Conservation (phyloP, 1,140 invertebrate species). For the Ericerus pela region DNA sequence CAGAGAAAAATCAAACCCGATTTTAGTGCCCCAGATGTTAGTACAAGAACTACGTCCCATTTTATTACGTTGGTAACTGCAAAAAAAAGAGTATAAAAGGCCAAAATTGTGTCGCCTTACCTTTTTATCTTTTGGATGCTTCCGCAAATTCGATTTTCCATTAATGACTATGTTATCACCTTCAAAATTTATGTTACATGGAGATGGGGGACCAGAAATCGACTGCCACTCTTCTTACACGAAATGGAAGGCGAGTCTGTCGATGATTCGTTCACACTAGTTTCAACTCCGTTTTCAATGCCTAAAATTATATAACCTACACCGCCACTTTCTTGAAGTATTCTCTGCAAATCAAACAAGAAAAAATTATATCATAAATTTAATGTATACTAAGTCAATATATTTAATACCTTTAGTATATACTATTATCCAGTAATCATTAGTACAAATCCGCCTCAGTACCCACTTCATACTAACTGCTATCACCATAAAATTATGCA, state of each 20-base stretch:
- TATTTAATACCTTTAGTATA: too few species aligned
- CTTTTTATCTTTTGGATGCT: conserved; percentile 43
- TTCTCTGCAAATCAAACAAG: background rate
- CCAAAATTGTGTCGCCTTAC: too few species aligned
- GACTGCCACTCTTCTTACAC: conserved; percentile 34
- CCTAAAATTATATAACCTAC: background rate
- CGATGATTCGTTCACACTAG: conserved; percentile 41
- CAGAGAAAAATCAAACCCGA: too few species aligned
- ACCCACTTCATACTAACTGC: too few species aligned
- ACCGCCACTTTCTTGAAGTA: conserved; percentile 1
- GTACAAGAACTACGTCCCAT: too few species aligned
- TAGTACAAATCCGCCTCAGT: too few species aligned
- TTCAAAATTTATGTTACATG: conserved; percentile 65
- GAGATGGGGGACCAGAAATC: conserved; percentile 32
- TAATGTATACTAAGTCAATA: too few species aligned
- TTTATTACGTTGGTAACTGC: too few species aligned
- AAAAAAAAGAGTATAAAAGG: too few species aligned
- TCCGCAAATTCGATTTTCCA: conserved; percentile 58
- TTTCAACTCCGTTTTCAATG: conserved; percentile 27
- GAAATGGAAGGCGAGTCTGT: conserved; percentile 45
- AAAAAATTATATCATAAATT: background rate
- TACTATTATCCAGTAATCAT: too few species aligned
- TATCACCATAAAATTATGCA: too few species aligned
- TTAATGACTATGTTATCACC: conserved; percentile 82
- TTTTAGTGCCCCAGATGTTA: too few species aligned